These are phyloP conservation scores for Oreochromis aureus DNA, from an alignment of 2,113 vertebrate species.

Conservation along the genomic window DNA sequence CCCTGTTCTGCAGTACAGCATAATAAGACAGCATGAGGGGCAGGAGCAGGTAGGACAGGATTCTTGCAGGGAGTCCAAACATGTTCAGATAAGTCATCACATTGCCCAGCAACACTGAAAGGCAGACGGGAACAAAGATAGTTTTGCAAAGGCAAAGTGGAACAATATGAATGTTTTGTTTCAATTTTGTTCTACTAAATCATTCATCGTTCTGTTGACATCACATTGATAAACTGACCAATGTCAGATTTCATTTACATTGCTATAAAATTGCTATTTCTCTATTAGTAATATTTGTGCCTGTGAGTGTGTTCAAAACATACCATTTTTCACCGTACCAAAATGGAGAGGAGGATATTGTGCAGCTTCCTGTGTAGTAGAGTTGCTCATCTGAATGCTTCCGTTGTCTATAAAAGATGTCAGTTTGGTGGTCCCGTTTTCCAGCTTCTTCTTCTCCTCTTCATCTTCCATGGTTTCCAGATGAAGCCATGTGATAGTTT, in stretches of 20 bases:
- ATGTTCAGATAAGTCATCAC: conserved; percentile 12
- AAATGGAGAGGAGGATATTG: background rate
- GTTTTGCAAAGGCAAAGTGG: background rate
- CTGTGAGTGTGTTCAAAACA: background rate
- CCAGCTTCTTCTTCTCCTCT: background rate
- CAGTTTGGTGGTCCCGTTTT: background rate
- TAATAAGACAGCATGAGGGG: conserved; percentile 21
- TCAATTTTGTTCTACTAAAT: background rate
- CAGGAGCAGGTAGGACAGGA: conserved; percentile 37
- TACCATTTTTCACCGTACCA: conserved; percentile 26
- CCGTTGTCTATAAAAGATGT: background rate
- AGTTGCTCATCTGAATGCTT: background rate
- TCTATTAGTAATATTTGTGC: background rate
- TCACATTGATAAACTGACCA: background rate
- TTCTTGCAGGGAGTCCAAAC: background rate
- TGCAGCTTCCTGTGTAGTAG: background rate
- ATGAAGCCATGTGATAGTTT: background rate
- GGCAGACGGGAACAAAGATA: background rate
- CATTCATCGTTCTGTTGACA: background rate
- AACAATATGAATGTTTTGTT: background rate
- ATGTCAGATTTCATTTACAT: background rate
- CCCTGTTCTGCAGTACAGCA: background rate
- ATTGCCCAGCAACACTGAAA: conserved; percentile 46
- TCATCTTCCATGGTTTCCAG: background rate
- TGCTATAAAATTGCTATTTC: background rate